Percentiles rank a stretch among this genome's conserved stretches.
Conservation (phyloP, 2,113 vertebrate genomes). For the Hucho hucho region DNA sequence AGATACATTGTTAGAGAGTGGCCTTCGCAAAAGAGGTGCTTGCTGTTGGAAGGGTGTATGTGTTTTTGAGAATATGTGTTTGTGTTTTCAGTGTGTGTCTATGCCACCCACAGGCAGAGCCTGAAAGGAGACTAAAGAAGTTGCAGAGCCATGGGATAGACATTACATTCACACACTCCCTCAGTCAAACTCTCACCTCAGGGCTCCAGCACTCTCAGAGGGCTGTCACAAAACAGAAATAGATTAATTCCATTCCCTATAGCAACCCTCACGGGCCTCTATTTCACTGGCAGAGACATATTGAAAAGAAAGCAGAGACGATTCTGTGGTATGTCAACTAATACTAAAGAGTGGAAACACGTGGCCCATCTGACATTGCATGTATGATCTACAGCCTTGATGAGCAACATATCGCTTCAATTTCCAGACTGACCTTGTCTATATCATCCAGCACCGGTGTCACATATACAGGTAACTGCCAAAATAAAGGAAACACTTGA, state of each 20-base stretch:
- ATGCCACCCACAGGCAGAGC: conserved; percentile 44
- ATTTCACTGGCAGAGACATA: background rate
- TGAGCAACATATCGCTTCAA: background rate
- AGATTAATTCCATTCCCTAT: background rate
- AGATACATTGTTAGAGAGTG: conserved; percentile 24
- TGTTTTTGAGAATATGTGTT: no score
- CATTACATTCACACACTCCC: no score
- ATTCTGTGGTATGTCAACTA: background rate
- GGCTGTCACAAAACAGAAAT: background rate
- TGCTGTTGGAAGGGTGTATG: conserved; percentile 24
- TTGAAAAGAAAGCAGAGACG: background rate
- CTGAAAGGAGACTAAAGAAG: background rate
- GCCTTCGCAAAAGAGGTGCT: conserved; percentile 9
- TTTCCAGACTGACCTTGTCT: background rate
- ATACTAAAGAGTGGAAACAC: background rate
- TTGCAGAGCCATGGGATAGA: background rate
- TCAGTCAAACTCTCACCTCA: background rate
- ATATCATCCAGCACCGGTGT: background rate
- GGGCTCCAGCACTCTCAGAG: background rate
- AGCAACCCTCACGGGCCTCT: background rate
- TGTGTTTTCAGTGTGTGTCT: background rate
- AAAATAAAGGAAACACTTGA: no score
- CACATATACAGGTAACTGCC: no score
- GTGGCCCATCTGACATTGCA: background rate
- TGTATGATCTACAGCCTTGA: background rate